Evolutionary conservation across 2,888 invertebrate genomes (phyloP), one percentile per base, ranked within the genome.

Genomic region (Papilio protenor): DNA sequence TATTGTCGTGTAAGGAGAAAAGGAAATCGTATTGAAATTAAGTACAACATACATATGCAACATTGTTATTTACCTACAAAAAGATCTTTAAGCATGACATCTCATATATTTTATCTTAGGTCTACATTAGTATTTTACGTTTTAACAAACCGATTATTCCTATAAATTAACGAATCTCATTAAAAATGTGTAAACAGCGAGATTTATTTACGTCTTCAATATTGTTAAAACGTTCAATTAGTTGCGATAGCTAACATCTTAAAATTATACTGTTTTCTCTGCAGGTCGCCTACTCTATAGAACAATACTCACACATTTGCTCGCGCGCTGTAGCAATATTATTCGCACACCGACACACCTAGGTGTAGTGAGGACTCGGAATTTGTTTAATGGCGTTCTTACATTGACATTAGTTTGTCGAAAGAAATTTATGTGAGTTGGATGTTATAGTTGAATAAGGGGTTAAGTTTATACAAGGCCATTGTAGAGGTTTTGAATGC

Each of bases 331-430:
- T 83, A 81, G 81, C 81, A 80, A 82, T 80, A 79, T 82, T 79
- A 82, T 81, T 78, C 80, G 83, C 84, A 84, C 84, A 82, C 78
- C 71, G 79, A 77, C 23, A 75, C 79, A 81, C 79, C 78, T 81
- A 77, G 81, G 79, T 85, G 85, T 85, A 86, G 86, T 85, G 84
- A 87, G 88, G 88, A 89, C 89, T 90, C 84, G 89, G 93, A 94
- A 94, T 94, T 94, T 94, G 93, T 94, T 93, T 93, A 94, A 94
- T 93, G 91, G 92, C 92, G 92, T 93, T 92, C 92, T 92, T 93
- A 94, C 92, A 93, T 93, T 94, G 94, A 92, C 94, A 94, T 94
- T 94, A 94, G 94, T 94, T 93, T 93, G 93, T 92, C 94, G 91
- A 92, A 93, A 90, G 90, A 91, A 92, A 94, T 94, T 94, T 94